Base-by-base conservation (phyloP, 2,113 vertebrate species). In the Podocnemis expansa region DNA sequence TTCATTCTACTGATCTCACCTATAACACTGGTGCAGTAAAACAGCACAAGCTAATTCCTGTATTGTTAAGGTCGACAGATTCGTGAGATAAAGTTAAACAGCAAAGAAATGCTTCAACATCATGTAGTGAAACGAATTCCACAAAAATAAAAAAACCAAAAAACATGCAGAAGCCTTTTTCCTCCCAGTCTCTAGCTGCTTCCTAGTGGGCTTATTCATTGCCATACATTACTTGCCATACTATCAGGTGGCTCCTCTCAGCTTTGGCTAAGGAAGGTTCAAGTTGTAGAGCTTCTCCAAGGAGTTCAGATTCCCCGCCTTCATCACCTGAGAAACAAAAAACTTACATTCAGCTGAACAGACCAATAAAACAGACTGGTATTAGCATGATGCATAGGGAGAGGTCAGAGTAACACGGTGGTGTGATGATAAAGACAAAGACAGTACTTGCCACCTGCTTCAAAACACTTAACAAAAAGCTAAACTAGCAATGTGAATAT, bases 191-290 rank as follows among this genome's bases (percentile, higher is more conserved):
- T 95, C 95, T 92, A 89, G 82, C 86, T 92, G 93, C 85, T 88
- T 96, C 82, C 85, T 95, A 54, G 9, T 5, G 84, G 86, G 81
- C 86, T 99, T 98, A 99, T 96, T 99, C 98, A 52, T 91, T 98
- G 92, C 97, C 97, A 78, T 91, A 97, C 97, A 98, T 97, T 91
- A 99, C 98, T 98, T 99, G 99, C 99, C 99, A 99, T 82, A 99
- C 99, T 80, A 99, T 99, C 82, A 99, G 98, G 97, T 99, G 99
- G 98, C 99, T 99, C 94, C 99, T 99, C 96, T 99, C 99, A 1
- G 99, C 99, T 98, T 99, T 99, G 97, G 99, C 98, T 96, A 98
- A 98, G n/a, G 98, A 98, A 88, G 99, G 98, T 97, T 99, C 99
- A 87, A 99, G 98, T 67, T 98, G 99, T 94, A 99, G 96, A 58